A percentile compares a stretch with the other conserved stretches of the same genome.
These are phyloP conservation scores for Okapia johnstoni DNA, from an alignment of 2,113 vertebrate genomes.

Conservation along the genomic window DNA sequence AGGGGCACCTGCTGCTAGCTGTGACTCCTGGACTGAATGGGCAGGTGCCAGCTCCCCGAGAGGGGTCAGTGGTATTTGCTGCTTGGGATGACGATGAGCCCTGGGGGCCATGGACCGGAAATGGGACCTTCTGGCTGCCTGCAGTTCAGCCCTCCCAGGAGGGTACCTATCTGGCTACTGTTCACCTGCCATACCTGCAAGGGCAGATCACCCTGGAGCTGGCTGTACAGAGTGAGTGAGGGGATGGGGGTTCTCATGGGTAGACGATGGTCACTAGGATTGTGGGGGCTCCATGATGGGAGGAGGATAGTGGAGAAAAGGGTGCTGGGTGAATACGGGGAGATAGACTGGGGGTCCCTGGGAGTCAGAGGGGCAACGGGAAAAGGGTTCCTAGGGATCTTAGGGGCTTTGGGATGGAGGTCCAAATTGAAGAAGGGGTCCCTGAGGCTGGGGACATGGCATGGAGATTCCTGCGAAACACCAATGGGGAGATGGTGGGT, in stretches of 20 bases:
- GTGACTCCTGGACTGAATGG: constrained; percentile 75
- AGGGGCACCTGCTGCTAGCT: constrained; percentile 85
- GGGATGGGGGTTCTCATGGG: not conserved
- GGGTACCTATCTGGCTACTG: constrained; percentile 87
- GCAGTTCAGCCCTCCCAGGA: constrained; percentile 80
- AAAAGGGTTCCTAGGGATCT: not conserved
- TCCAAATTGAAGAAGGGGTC: not conserved
- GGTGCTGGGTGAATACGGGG: not conserved
- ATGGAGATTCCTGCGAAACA: not conserved
- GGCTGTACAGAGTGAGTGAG: constrained; percentile 82
- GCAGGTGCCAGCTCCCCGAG: constrained; percentile 71
- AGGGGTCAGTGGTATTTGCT: constrained; percentile 81
- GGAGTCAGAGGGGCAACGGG: constrained; percentile 27
- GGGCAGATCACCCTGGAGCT: constrained; percentile 87
- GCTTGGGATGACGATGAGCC: constrained; percentile 53
- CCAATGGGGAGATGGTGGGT: not conserved
- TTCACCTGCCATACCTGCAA: constrained; percentile 87
- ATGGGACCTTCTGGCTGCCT: constrained; percentile 84
- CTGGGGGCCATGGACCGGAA: constrained; percentile 79
- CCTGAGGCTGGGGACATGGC: not conserved
- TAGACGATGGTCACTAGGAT: constrained; percentile 77
- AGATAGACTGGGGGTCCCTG: not conserved
- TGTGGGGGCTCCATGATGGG: constrained; percentile 9
- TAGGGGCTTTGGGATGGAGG: not conserved
- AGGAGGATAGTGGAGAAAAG: not conserved